Percentiles rank a stretch among this genome's conserved stretches.
These are phyloP conservation scores for Esox niger DNA, from an alignment of 2,113 vertebrate genomes.

Conservation along the genomic window DNA sequence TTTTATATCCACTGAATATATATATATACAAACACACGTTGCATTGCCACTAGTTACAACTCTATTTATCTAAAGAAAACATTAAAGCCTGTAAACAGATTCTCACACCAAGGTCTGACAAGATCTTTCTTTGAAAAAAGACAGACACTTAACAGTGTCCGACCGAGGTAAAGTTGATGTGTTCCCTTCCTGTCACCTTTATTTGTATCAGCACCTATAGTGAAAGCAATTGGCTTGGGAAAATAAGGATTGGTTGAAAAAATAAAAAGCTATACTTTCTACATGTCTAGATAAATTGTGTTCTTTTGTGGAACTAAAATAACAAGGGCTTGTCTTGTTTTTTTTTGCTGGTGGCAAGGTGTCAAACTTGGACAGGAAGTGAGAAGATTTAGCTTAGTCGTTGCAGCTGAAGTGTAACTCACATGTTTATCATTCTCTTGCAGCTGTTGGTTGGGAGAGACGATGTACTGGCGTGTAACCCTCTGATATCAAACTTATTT, in stretches of 20 bases:
- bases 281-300: not conserved
- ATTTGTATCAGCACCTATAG: not conserved
- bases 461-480: constrained; percentile 43
- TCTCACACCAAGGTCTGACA: too few relatives aligned
- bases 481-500: constrained; percentile 48
- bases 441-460: constrained; percentile 51
- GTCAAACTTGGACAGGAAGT: constrained; percentile 61
- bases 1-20: too few relatives aligned
- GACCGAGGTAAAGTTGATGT: not conserved
- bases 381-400: constrained; percentile 47
- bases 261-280: not conserved
- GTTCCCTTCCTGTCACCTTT: not conserved
- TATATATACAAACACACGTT: too few relatives aligned
- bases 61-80: too few relatives aligned
- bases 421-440: constrained; percentile 47
- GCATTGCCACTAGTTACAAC: too few relatives aligned
- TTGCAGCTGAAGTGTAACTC: constrained; percentile 36
- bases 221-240: not conserved
- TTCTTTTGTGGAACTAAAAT: constrained; percentile 32
- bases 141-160: too few relatives aligned
- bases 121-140: too few relatives aligned
- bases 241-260: not conserved
- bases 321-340: constrained; percentile 54
- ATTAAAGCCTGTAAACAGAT: too few relatives aligned
- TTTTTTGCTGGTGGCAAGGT: constrained; percentile 37